Evolutionary conservation across 2,888 invertebrate species (phyloP).

Genomic region (Ariolimax columbianus): DNA sequence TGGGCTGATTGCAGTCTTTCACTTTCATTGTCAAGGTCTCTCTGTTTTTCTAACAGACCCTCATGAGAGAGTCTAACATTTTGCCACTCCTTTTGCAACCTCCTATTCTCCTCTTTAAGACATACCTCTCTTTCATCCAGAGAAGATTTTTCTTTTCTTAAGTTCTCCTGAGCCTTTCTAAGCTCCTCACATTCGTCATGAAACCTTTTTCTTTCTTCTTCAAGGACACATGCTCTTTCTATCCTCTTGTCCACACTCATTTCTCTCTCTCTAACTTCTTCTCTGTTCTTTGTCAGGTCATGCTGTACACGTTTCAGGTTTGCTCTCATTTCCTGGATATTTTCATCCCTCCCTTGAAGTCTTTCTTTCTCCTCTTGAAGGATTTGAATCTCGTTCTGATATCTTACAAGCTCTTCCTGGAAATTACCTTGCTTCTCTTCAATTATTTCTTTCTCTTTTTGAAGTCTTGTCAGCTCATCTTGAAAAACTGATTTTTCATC

Average conservation of each 20-base stretch:
- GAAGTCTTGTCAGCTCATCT: background rate
- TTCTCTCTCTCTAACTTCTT: background rate
- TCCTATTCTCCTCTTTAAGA: background rate
- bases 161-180: background rate
- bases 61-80: background rate
- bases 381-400: background rate
- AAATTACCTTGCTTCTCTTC: background rate
- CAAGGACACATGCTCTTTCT: background rate
- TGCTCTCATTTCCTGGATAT: background rate
- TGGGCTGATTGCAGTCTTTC: background rate
- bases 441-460: background rate
- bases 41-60: background rate
- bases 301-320: background rate
- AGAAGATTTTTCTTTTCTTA: background rate
- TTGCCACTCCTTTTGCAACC: slow-evolving; percentile 4
- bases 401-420: background rate
- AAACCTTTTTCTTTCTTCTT: background rate
- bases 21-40: background rate
- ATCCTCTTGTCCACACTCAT: background rate
- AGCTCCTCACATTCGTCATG: slow-evolving; percentile 1
- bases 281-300: background rate
- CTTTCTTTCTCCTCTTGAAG: background rate
- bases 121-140: background rate
- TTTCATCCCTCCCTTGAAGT: background rate
- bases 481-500: background rate